Conservation (phyloP, 2,113 vertebrate genomes). For the Oxyura jamaicensis region DNA sequence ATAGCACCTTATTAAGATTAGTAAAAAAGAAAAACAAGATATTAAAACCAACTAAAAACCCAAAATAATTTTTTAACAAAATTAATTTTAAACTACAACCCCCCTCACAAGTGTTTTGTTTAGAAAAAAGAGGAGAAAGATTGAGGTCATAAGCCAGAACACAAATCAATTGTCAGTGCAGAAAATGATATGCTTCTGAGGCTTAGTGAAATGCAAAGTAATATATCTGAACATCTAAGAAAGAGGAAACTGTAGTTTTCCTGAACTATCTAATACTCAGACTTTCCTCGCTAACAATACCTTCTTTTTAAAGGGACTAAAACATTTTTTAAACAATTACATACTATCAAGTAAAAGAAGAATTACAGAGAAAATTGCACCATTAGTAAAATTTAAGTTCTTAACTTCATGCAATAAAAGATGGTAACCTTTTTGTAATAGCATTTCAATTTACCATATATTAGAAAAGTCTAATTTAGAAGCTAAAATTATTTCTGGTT, state of each 20-base stretch:
- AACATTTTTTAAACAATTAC: slow-evolving; percentile 74
- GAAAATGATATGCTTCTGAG: neutral
- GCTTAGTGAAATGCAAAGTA: neutral
- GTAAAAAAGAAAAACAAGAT: neutral
- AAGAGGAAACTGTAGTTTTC: neutral
- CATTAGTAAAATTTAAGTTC: slow-evolving; percentile 77
- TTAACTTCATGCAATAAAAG: slow-evolving; percentile 68
- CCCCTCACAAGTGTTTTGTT: neutral
- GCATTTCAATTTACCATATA: slow-evolving; percentile 69
- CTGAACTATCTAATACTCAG: slow-evolving; percentile 14
- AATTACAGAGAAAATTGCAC: slow-evolving; percentile 73
- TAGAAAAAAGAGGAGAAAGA: neutral
- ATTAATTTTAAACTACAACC: too few relatives aligned
- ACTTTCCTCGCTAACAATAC: slow-evolving; percentile 46
- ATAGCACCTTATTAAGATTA: slow-evolving; percentile 38
- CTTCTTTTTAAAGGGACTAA: slow-evolving; percentile 47
- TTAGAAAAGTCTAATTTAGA: slow-evolving; percentile 61
- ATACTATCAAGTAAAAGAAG: slow-evolving; percentile 72
- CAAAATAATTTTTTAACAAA: slow-evolving; percentile 45
- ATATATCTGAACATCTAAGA: neutral
- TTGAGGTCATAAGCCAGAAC: neutral
- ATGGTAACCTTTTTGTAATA: slow-evolving; percentile 65
- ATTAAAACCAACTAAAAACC: neutral
- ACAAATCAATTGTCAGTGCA: neutral
- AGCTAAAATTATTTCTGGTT: slow-evolving; percentile 65